Percentiles rank a stretch among this genome's conserved stretches.
Evolutionary conservation across 2,797 vertebrate genomes (phyloP).

Genomic region (Cetoscarus ocellatus): DNA sequence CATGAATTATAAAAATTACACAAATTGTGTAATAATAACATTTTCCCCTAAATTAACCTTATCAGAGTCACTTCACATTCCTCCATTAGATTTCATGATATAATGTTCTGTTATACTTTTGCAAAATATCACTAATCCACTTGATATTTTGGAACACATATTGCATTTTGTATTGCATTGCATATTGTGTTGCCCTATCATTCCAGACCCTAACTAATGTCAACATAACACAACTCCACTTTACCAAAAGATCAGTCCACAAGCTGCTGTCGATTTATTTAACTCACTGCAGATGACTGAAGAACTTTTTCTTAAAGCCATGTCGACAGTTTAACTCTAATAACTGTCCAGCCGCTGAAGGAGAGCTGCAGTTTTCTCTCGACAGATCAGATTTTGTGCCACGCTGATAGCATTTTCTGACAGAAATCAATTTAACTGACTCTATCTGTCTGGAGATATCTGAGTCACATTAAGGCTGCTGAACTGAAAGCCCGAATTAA

Average conservation of each 20-base stretch:
- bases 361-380: background rate
- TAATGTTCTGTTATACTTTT: no score
- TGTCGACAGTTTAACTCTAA: background rate
- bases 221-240: no score
- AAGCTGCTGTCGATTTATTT: background rate
- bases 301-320: background rate
- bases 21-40: no score
- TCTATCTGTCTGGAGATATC: constrained; percentile 26
- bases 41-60: no score
- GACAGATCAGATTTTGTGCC: constrained; percentile 10
- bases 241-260: background rate
- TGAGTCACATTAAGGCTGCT: constrained; percentile 37
- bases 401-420: constrained; percentile 10
- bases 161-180: no score
- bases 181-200: no score
- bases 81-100: no score
- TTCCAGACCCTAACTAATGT: no score
- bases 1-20: no score
- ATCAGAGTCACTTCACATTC: no score
- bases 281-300: background rate
- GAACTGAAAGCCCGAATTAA: constrained; percentile 27
- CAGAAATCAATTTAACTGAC: constrained; percentile 12
- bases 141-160: no score
- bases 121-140: no score
- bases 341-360: background rate